Conservation (phyloP, 2,888 invertebrate genomes). For the Heliconius ismenius region DNA sequence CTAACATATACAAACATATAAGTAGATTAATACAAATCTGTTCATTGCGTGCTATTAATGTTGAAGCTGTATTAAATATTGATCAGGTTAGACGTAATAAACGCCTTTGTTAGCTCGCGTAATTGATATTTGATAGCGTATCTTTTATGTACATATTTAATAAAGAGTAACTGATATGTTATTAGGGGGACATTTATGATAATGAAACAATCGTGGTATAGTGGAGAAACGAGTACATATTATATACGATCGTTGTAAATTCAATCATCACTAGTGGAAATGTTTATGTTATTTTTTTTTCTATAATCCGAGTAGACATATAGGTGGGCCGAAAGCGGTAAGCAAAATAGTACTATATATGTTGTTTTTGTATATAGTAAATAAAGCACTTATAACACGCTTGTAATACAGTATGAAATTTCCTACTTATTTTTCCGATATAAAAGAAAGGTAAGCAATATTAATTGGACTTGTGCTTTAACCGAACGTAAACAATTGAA, state of each 20-base stretch:
- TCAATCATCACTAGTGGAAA: neutral
- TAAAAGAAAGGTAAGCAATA: neutral
- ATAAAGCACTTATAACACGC: no score
- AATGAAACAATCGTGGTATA: neutral
- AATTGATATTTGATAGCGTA: constrained; percentile 22
- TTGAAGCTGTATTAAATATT: constrained; percentile 27
- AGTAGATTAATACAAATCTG: constrained; percentile 1
- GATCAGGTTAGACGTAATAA: constrained; percentile 22
- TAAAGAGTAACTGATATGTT: neutral
- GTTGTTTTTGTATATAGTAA: no score
- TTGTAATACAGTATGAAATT: neutral
- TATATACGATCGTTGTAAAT: neutral
- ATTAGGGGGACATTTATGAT: neutral
- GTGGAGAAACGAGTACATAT: neutral
- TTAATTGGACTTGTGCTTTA: neutral
- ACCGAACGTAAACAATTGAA: constrained; percentile 13
- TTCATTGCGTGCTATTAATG: constrained; percentile 26
- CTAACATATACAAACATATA: neutral
- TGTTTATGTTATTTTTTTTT: neutral
- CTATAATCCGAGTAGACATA: neutral
- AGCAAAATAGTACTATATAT: no score
- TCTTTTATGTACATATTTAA: constrained; percentile 12
- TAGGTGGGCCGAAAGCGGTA: no score
- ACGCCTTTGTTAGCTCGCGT: constrained; percentile 26
- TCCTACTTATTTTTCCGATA: neutral